A percentile compares a stretch with the other conserved stretches of the same genome.
Evolutionary conservation across 2,797 vertebrate species (phyloP).

Genomic region (Esox masquinongy): DNA sequence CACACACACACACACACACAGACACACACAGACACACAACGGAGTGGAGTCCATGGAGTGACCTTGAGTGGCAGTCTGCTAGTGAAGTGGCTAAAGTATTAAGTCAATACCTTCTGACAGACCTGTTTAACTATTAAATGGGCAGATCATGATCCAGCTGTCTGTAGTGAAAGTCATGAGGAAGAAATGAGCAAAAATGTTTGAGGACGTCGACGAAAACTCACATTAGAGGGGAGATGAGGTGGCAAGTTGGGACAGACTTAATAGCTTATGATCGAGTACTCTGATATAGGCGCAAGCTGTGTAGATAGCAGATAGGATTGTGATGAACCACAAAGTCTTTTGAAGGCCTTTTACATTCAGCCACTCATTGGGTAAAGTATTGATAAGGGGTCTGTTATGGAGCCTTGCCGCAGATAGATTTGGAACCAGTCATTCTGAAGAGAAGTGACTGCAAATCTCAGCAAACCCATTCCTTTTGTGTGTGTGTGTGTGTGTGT

Average conservation of each 20-base stretch:
- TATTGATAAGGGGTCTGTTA: slow-evolving; percentile 58
- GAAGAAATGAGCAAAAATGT: neutral
- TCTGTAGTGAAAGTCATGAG: slow-evolving; percentile 41
- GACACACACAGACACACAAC: neutral
- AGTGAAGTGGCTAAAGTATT: slow-evolving; percentile 60
- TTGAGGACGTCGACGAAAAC: too few relatives aligned
- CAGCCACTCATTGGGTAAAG: slow-evolving; percentile 53
- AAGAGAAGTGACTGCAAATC: slow-evolving; percentile 57
- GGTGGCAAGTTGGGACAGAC: neutral
- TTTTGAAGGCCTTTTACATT: slow-evolving; percentile 30
- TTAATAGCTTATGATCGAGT: neutral
- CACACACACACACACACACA: neutral
- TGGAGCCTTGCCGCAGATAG: slow-evolving; percentile 46
- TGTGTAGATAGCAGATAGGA: neutral
- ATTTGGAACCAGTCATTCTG: slow-evolving; percentile 63
- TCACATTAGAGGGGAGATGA: neutral
- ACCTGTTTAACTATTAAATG: slow-evolving; percentile 73
- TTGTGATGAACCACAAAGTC: slow-evolving; percentile 16
- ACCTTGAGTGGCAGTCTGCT: slow-evolving; percentile 61
- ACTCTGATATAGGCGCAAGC: neutral
- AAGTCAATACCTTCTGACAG: slow-evolving; percentile 65
- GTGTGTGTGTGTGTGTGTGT: slow-evolving; percentile 18
- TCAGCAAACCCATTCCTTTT: slow-evolving; percentile 62
- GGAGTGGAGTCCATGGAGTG: slow-evolving; percentile 37
- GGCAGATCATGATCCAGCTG: slow-evolving; percentile 45